Base-by-base conservation (phyloP, 2,888 invertebrate genomes). In the Thymelicus sylvestris region DNA sequence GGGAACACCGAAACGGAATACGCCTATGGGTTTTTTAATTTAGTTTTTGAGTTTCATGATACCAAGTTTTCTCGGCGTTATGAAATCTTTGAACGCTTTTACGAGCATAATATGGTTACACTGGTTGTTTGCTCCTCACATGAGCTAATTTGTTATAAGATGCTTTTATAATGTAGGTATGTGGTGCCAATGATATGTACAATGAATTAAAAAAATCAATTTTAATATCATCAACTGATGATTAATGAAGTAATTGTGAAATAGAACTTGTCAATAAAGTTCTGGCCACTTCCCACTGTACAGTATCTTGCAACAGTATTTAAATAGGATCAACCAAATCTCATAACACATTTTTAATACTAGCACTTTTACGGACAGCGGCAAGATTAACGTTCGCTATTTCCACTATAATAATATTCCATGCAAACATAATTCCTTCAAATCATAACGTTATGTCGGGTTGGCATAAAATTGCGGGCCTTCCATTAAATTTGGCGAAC, bases 401-500 rank as follows among this genome's bases (percentile, higher is more conserved):
- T 65, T 48, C 62, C 68, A 66, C 65, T 68, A 69, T 66, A 67
- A 66, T 69, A 69, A 70, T 70, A 70, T 50, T 65, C 66, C 70
- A 70, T 63, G 50, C 65, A 66, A 48, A 66, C 41, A 69, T 69
- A 71, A 76, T 76, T 70, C 73, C 67, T 73, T 71, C 69, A 73
- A 77, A 77, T 77, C 75, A 76, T 77, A 74, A 74, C 73, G 75
- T 76, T 75, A 77, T 76, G 76, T 73, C 75, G 80, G 79, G 77
- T 76, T 77, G 77, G 78, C 79, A 81, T 78, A 78, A 80, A 79
- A 80, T 79, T 80, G 75, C 69, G 79, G 64, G 64, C 80, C 83
- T 86, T 84, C 84, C 86, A 86, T 87, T 86, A 87, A 87, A 88
- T 87, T 86, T 87, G 83, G 79, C 80, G 77, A 80, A 85, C 87